Evolutionary conservation across 2,113 vertebrate species (phyloP), one percentile per base, ranked within the genome.

Genomic region (Athene cunicularia): DNA sequence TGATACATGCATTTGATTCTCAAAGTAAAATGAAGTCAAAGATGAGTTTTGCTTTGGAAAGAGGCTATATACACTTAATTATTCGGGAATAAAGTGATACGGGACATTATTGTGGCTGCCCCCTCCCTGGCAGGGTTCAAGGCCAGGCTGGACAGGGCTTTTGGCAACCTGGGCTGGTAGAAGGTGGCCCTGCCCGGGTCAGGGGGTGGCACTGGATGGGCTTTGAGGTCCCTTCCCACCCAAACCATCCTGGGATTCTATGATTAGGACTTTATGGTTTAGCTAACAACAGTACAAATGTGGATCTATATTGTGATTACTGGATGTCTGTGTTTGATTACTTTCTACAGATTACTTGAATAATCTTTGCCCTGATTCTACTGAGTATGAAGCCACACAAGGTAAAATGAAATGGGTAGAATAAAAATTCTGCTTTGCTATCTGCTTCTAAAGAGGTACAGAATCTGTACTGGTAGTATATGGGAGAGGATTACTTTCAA

Each of bases 341-440:
- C 91, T 91, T 80, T 88, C 91, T 82, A 62, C 98, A 99, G 99
- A 99, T 98, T 99, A 99, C 97, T 98, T 99, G 96, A 99, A 99
- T 98, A 99, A 99, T 97, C 99, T 99, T 75, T 99, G 98, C 70
- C 99, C 99, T 6, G 99, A 99, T 96, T 99, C 99, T 14, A 97
- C 98, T 30, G 99, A 99, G 92, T 99, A 99, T 94, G 99, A 99
- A 96, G 97, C 98, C 95, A 99, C 99, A 22, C 99, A 99, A 98
- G 99, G 99, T 99, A 98, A 98, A 95, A 92, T 77, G 14, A 85
- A 90, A 94, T 39, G 32, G 35, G 21, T 37, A 76, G 77, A 87
- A 79, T 19, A 93, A 70, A 93, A 85, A 33, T 60, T 67, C 53
- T 74, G 33, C 30, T 95, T 86, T 84, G 35, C 35, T 86, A 76